phyloP scores from a whole-genome alignment of 2,113 vertebrate species.

The Caranx ignobilis region DNA sequence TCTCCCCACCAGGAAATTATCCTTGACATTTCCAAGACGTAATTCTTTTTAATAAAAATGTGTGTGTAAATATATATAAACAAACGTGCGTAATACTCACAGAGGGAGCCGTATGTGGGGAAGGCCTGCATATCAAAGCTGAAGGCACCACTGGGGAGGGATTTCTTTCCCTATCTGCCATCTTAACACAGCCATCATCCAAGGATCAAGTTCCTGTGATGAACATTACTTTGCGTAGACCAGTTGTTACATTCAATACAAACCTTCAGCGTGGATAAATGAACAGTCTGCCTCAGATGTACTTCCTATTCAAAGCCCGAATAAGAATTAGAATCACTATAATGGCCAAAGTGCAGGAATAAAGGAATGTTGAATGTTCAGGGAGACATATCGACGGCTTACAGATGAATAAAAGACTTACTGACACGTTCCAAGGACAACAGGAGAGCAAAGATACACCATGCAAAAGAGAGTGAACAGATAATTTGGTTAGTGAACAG shows the following conservation, averaged over 20 bases:
- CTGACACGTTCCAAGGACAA: conserved; percentile 49
- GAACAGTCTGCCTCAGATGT: conserved; percentile 37
- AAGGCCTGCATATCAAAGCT: conserved; percentile 59
- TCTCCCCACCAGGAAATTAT: conserved; percentile 78
- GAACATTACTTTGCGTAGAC: conserved; percentile 39
- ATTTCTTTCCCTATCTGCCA: conserved; percentile 60
- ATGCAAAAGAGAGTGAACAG: conserved; percentile 7
- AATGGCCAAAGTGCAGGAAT: conserved; percentile 27
- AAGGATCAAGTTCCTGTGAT: conserved; percentile 56
- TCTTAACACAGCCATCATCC: conserved; percentile 72
- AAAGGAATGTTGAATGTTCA: conserved; percentile 23
- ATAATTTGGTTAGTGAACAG: conserved; percentile 33
- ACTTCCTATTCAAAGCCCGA: conserved; percentile 33
- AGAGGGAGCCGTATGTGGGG: conserved; percentile 48
- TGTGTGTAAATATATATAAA: conserved; percentile 79
- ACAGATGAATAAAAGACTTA: conserved; percentile 40
- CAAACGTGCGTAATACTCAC: conserved; percentile 81
- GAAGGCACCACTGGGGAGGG: conserved; percentile 51
- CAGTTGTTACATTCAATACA: conserved; percentile 45
- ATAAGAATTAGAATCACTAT: conserved; percentile 35
- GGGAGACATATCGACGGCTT: conserved; percentile 23
- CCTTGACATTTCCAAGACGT: conserved; percentile 80
- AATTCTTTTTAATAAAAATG: conserved; percentile 80
- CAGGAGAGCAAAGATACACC: not conserved
- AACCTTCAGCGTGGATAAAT: conserved; percentile 46